phyloP scores from a whole-genome alignment of 2,797 vertebrate genomes.

The Stomatorhinus walkeri region DNA sequence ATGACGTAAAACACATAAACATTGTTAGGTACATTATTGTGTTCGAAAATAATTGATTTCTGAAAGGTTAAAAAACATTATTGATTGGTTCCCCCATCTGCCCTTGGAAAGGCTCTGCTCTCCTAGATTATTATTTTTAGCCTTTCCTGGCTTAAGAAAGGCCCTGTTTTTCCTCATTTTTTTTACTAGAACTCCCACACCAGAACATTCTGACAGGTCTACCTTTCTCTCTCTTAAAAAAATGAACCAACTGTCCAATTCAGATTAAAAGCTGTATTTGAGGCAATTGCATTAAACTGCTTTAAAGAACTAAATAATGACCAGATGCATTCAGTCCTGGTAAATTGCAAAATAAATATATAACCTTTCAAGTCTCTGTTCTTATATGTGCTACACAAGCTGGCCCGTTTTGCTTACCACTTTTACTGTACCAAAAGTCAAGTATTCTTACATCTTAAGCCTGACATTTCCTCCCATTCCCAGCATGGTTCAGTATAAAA shows the following conservation, averaged over 20 bases:
- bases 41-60: background rate
- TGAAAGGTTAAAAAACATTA: background rate
- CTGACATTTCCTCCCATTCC: background rate
- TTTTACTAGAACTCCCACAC: constrained; percentile 11
- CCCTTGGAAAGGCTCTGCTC: background rate
- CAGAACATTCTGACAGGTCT: constrained; percentile 11
- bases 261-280: background rate
- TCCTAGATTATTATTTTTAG: constrained; percentile 7
- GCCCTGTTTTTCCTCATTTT: background rate
- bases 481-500: background rate
- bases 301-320: background rate
- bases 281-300: background rate
- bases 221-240: background rate
- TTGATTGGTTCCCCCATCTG: background rate
- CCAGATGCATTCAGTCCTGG: background rate
- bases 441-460: background rate
- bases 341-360: background rate
- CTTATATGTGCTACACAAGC: background rate
- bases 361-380: background rate
- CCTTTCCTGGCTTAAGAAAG: background rate
- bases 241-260: background rate
- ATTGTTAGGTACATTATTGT: background rate
- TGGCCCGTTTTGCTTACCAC: background rate
- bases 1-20: background rate
- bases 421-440: background rate